Percentiles rank a stretch among this genome's conserved stretches.
These are phyloP conservation scores for Miniopterus natalensis DNA, from an alignment of 2,113 vertebrate genomes.

Conservation along the genomic window DNA sequence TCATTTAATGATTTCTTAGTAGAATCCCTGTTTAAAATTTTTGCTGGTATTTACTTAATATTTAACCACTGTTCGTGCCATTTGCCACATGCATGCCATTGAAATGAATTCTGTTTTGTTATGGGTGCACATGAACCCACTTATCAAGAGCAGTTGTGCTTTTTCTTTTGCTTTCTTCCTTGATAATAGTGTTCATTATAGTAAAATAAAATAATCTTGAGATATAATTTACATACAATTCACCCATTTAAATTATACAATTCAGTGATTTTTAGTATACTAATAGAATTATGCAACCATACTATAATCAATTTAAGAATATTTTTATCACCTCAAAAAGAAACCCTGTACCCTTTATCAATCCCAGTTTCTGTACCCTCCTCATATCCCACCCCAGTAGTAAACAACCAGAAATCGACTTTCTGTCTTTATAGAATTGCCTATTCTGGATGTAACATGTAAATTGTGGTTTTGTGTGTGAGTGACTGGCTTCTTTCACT, in stretches of 20 bases:
- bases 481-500: neutral
- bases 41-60: neutral
- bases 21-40: neutral
- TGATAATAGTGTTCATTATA: neutral
- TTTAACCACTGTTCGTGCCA: neutral
- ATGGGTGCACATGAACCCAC: neutral
- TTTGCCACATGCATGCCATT: neutral
- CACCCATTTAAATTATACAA: neutral
- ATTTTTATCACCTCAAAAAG: neutral
- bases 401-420: neutral
- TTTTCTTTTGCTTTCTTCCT: slow-evolving; percentile 3
- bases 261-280: neutral
- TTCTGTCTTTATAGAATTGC: neutral
- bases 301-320: neutral
- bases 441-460: neutral
- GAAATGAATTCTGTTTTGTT: slow-evolving; percentile 15
- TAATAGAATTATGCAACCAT: neutral
- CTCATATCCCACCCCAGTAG: neutral
- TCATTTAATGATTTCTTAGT: neutral
- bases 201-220: neutral
- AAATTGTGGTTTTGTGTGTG: neutral
- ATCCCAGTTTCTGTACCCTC: neutral
- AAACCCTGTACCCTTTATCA: neutral
- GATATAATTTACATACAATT: neutral
- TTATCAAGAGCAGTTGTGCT: neutral